Percentiles rank a stretch among this genome's conserved stretches.
Conservation (phyloP, 2,888 invertebrate genomes). For the Latheticus oryzae region DNA sequence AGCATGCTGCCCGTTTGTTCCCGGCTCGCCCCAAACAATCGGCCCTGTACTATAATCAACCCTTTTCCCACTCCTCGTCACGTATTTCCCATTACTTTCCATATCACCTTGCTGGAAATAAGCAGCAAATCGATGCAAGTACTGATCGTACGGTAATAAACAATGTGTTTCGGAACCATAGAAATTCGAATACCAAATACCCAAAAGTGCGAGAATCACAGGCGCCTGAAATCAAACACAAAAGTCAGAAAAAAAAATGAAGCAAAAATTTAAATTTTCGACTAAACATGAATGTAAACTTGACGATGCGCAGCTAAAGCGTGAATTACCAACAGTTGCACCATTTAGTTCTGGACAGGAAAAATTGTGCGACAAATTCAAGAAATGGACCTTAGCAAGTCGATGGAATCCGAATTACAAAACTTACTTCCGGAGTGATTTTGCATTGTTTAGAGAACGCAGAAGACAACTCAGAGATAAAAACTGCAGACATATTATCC, state of each 20-base stretch:
- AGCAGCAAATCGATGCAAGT: constrained; percentile 97
- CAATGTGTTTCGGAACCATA: constrained; percentile 96
- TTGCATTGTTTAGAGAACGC: constrained; percentile 10
- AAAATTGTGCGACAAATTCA: constrained; percentile 5
- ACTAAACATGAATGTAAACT: constrained; percentile 17
- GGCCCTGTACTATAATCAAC: constrained; percentile 78
- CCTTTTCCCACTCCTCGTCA: constrained; percentile 76
- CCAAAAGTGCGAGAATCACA: constrained; percentile 90
- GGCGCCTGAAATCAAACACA: constrained; percentile 76
- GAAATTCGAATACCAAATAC: constrained; percentile 95
- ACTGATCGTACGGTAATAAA: constrained; percentile 97
- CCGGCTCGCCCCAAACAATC: constrained; percentile 98
- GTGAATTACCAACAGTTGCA: constrained; percentile 4
- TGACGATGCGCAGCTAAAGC: constrained; percentile 5
- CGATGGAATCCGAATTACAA: constrained; percentile 1
- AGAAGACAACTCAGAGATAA: constrained; percentile 5
- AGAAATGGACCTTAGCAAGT: constrained; percentile 18
- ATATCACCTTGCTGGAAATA: constrained; percentile 99
- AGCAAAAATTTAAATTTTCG: constrained; percentile 5
- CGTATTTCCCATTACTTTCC: constrained; percentile 99
- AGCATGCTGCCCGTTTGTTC: constrained; percentile 99
- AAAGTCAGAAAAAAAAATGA: not conserved
- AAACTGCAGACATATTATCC: constrained; percentile 43
- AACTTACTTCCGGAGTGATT: constrained; percentile 19
- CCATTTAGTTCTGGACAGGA: constrained; percentile 12